These are phyloP conservation scores for Polyergus mexicanus DNA, from an alignment of 1,140 invertebrate species.

Conservation along the genomic window DNA sequence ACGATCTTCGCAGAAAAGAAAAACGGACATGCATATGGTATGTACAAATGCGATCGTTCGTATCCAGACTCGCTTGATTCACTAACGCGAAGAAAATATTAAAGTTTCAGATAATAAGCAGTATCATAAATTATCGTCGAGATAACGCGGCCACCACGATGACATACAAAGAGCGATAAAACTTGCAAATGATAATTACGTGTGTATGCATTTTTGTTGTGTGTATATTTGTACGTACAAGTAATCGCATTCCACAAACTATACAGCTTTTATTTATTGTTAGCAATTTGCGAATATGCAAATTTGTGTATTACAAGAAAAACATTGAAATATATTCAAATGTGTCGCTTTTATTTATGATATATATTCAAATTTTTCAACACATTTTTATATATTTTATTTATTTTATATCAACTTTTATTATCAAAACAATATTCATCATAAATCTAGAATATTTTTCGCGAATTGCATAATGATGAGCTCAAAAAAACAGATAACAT, in stretches of 20 bases:
- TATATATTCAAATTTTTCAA: background rate
- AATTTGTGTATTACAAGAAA: background rate
- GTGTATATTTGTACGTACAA: background rate
- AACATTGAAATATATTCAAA: no score
- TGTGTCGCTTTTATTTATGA: background rate
- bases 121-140: constrained; percentile 64
- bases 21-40: background rate
- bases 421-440: no score
- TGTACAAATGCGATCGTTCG: background rate
- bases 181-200: background rate
- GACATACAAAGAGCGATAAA: background rate
- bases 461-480: no score
- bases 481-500: no score
- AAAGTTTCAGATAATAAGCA: constrained; percentile 71
- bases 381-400: background rate
- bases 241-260: background rate
- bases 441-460: no score
- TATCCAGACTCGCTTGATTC: constrained; percentile 34
- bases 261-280: background rate
- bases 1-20: constrained; percentile 11
- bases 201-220: background rate
- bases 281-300: background rate
- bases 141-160: constrained; percentile 64
- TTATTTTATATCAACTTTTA: background rate
- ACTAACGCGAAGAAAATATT: constrained; percentile 37